phyloP scores from a whole-genome alignment of 1,140 invertebrate genomes.

The Elymnias hypermnestra region DNA sequence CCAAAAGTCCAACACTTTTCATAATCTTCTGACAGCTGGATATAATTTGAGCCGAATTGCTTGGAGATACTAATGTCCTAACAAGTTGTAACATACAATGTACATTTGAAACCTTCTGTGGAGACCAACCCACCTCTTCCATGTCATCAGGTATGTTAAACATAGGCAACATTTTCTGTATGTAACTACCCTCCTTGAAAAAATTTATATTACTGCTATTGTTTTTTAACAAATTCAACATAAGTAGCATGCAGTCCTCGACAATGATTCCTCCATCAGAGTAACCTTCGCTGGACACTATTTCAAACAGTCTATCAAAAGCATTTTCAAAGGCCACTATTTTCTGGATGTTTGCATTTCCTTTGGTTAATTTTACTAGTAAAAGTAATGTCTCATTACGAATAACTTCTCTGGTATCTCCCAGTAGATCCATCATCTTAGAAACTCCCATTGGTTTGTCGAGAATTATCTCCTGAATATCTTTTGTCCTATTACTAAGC shows the following conservation, averaged over 20 bases:
- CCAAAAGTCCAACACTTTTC: constrained; percentile 87
- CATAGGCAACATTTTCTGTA: constrained; percentile 92
- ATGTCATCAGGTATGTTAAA: constrained; percentile 85
- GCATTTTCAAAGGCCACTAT: constrained; percentile 99
- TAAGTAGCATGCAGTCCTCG: constrained; percentile 96
- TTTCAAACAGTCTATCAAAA: constrained; percentile 96
- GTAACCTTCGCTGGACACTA: constrained; percentile 94
- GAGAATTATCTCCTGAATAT: constrained; percentile 96
- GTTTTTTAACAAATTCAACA: constrained; percentile 95
- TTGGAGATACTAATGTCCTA: constrained; percentile 91
- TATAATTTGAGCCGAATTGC: constrained; percentile 84
- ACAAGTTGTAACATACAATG: constrained; percentile 94
- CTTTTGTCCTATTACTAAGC: constrained; percentile 88
- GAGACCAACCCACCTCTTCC: constrained; percentile 90
- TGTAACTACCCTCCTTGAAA: constrained; percentile 98
- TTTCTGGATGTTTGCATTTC: constrained; percentile 99
- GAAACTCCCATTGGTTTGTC: constrained; percentile 98
- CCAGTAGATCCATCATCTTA: constrained; percentile 96
- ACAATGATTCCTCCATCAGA: constrained; percentile 98
- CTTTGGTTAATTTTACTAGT: constrained; percentile 95
- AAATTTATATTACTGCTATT: constrained; percentile 99
- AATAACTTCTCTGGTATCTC: constrained; percentile 96
- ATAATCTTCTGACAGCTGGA: constrained; percentile 93
- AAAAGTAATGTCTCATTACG: constrained; percentile 96
- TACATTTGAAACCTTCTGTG: constrained; percentile 96